Base-by-base conservation (phyloP, 2,113 vertebrate genomes). In the Patagioenas fasciata region DNA sequence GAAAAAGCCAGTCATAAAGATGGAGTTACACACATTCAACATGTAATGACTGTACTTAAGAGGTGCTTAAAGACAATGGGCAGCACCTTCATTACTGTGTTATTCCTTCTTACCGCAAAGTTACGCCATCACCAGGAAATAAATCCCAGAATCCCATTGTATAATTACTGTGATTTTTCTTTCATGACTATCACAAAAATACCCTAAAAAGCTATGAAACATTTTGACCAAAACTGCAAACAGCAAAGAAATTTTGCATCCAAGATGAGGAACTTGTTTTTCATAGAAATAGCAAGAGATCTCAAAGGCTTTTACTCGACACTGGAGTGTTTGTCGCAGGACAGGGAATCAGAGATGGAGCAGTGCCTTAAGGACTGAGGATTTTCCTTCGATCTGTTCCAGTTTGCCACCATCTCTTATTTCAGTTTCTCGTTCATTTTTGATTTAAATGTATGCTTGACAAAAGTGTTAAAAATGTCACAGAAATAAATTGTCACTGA, bases 41-140 rank as follows among this genome's bases (percentile, higher is more conserved):
- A 57, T 40, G 50, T 89, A 97, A 96, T 87, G 82, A 72, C 83
- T 85, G 6, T 91, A 82, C 77, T 97, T 91, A 93, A 80, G 61
- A 53, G 42, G 81, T 79, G 65, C 92, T 92, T 95, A 71, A 82
- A 89, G 95, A 89, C 93, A 88, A 80, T 10, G 72, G 36, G 84
- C 75, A 96, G 53, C 75, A 80, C 84, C 89, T 83, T 92, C 80
- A 73, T 80, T 65, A 81, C 86, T 16, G 54, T 28, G 48, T 60
- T 87, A 96, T 51, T 88, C 62, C 90, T 83, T 38, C 88, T 85
- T 32, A 44, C 73, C 78, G 67, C 60, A 56, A 72, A 32, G 44
- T 38, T 54, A 50, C 74, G 44, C 82, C 71, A 50, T 48, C 31
- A 34, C 53, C 3, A 3, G 10, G 75, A 93, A 84, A 93, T 53